phyloP scores from a whole-genome alignment of 2,797 vertebrate species.

The Gadopsis bispinosus region DNA sequence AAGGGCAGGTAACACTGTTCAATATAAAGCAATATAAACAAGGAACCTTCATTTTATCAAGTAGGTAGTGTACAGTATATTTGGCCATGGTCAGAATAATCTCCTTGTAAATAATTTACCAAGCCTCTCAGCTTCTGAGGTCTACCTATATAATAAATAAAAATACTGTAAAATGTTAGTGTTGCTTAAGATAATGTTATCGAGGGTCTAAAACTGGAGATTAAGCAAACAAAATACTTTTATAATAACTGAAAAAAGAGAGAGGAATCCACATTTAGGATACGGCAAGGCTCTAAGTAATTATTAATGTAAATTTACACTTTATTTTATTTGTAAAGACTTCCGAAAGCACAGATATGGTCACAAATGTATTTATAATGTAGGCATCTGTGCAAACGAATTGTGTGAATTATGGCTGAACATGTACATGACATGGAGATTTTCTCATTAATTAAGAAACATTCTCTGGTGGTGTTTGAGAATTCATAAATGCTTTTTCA shows the following conservation, averaged over 20 bases:
- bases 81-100: conserved; percentile 59
- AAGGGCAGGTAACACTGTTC: conserved; percentile 59
- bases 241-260: conserved; percentile 30
- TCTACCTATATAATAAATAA: conserved; percentile 65
- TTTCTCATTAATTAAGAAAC: conserved; percentile 31
- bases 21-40: conserved; percentile 61
- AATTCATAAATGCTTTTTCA: conserved; percentile 58
- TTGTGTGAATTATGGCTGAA: conserved; percentile 43
- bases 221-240: conserved; percentile 33
- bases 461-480: conserved; percentile 56
- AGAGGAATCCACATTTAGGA: conserved; percentile 37
- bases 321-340: conserved; percentile 46
- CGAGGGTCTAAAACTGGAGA: conserved; percentile 38
- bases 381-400: conserved; percentile 63
- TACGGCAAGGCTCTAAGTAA: conserved; percentile 35
- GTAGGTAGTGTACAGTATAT: conserved; percentile 68
- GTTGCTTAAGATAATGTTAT: conserved; percentile 40
- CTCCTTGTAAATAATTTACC: conserved; percentile 62
- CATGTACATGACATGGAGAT: conserved; percentile 31
- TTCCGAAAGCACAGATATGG: conserved; percentile 47
- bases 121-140: conserved; percentile 41
- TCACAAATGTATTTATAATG: conserved; percentile 41
- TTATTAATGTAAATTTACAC: conserved; percentile 53
- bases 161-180: conserved; percentile 57
- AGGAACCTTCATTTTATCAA: conserved; percentile 58